These are phyloP conservation scores for Aphelenchoides avenae DNA, from an alignment of 1,140 invertebrate species.

Conservation along the genomic window DNA sequence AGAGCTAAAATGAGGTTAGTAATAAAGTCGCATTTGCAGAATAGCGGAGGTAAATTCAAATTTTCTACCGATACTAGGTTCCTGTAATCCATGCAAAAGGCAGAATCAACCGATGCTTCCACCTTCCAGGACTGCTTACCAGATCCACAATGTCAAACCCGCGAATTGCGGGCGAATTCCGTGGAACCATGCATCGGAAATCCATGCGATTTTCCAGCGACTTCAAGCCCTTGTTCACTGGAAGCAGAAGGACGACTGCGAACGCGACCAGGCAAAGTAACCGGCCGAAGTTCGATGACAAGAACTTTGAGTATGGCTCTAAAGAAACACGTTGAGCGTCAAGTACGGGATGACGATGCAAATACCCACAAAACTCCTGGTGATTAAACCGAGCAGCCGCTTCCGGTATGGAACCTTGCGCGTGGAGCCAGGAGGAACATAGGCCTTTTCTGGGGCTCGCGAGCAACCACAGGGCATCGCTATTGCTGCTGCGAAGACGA, in stretches of 20 bases:
- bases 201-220: conserved; percentile 33
- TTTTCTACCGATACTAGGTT: too few relatives aligned
- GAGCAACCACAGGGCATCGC: too few relatives aligned
- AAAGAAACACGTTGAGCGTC: neutral
- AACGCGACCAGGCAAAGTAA: conserved; percentile 12
- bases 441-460: too few relatives aligned
- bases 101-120: neutral
- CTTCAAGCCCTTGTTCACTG: conserved; percentile 18
- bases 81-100: too few relatives aligned
- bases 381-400: too few relatives aligned
- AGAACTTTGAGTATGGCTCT: conserved; percentile 1
- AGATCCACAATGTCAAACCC: conserved; percentile 38
- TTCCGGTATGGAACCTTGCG: too few relatives aligned
- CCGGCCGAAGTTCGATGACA: neutral
- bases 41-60: too few relatives aligned
- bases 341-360: too few relatives aligned
- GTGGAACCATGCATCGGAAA: conserved; percentile 29
- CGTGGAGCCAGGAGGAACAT: too few relatives aligned
- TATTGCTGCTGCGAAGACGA: too few relatives aligned
- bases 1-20: conserved; percentile 19
- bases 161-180: conserved; percentile 26
- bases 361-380: too few relatives aligned
- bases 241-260: conserved; percentile 2
- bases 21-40: too few relatives aligned
- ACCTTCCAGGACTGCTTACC: neutral